Evolutionary conservation across 2,888 invertebrate genomes (phyloP), one percentile per base, ranked within the genome.

Genomic region (Lepidocyrtinus sp.): DNA sequence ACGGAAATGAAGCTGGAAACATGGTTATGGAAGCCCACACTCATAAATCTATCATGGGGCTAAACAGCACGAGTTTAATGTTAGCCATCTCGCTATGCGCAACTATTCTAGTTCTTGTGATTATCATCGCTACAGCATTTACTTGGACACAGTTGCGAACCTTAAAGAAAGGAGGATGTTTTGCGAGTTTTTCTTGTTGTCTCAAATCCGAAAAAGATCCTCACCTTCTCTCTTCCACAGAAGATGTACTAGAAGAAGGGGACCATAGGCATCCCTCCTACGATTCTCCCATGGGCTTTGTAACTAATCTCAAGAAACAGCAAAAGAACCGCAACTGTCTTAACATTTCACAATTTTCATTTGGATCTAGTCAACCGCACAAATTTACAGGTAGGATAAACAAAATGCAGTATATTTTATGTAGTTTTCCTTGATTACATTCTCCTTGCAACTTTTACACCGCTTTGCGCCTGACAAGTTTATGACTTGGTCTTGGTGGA

Each of bases 41-140:
- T n/a, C 75, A 81, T 81, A 81, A 81, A 81, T 81, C 81, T 75
- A 65, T 82, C 79, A 74, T 67, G 21, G 79, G 72, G 69, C 83
- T 84, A 83, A 83, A 80, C 82, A 83, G 82, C 81, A 83, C 82
- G 82, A 82, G 82, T 67, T 81, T 84, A 62, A 69, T 82, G 36
- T 26, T 84, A 63, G 81, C 77, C 45, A 73, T 84, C 70, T 75
- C 83, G 46, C 72, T 80, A 63, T 59, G 71, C 64, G 77, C 81
- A 21, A 55, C 79, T 46, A 61, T 84, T 27, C 62, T 75, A 25
- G 82, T 83, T 26, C 79, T 85, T 17, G 81, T 78, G 55, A 69
- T 76, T 75, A 69, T 84, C 73, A 50, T 75, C 7, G 64, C 83
- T 1, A 80, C 77, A n/a, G 75, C 77, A 46, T 83, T 80, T 63